Evolutionary conservation across 2,113 vertebrate genomes (phyloP).

Genomic region (Datnioides undecimradiatus): DNA sequence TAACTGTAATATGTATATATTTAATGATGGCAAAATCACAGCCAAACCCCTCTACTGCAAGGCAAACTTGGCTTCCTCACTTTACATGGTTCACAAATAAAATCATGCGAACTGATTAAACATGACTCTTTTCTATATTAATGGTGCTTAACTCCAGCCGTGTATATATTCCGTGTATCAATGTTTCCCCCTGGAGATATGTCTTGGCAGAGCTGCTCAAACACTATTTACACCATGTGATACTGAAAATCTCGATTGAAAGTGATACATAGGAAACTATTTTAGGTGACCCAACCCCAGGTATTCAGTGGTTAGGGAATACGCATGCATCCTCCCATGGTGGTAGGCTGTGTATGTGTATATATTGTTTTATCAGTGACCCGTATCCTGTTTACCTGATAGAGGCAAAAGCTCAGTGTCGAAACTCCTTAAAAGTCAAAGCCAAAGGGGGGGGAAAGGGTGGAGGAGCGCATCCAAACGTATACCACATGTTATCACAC

Average conservation of each 20-base stretch:
- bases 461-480: constrained; percentile 86
- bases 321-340: constrained; percentile 68
- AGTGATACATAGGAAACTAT: constrained; percentile 61
- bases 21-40: not conserved
- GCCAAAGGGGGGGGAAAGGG: constrained; percentile 74
- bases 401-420: constrained; percentile 81
- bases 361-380: constrained; percentile 87
- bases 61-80: not conserved
- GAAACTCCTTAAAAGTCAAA: constrained; percentile 88
- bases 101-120: constrained; percentile 33
- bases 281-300: constrained; percentile 62
- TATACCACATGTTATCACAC: constrained; percentile 88
- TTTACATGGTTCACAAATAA: constrained; percentile 15
- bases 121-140: constrained; percentile 23
- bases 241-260: constrained; percentile 62
- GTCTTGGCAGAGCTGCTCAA: constrained; percentile 60
- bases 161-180: constrained; percentile 58
- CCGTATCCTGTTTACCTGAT: constrained; percentile 89
- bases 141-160: constrained; percentile 36
- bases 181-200: constrained; percentile 47
- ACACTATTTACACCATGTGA: constrained; percentile 59
- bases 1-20: not conserved
- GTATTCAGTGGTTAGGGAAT: constrained; percentile 56
- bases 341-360: constrained; percentile 75
- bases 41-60: not conserved